Conservation (phyloP, 2,113 vertebrate species). For the Lucifuga dentata region DNA sequence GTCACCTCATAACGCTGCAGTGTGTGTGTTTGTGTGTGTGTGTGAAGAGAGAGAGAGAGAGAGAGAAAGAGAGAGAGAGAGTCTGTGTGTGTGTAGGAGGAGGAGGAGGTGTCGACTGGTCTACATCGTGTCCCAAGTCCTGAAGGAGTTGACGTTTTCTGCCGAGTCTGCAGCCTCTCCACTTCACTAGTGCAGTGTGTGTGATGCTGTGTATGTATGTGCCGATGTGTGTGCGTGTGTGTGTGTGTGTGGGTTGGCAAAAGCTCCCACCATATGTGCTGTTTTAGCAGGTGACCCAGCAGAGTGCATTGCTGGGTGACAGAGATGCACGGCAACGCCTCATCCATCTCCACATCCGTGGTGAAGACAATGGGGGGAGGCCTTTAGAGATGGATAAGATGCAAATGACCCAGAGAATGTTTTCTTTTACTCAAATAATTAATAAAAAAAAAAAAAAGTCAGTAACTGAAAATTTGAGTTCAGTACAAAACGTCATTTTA, state of each 20-base stretch:
- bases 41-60: no score
- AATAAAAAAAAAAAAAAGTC: no score
- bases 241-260: slow-evolving; percentile 30
- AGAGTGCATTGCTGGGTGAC: slow-evolving; percentile 58
- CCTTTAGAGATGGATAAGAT: slow-evolving; percentile 34
- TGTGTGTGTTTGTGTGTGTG: slow-evolving; percentile 14
- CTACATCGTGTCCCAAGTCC: slow-evolving; percentile 60
- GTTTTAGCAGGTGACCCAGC: slow-evolving; percentile 64
- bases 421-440: slow-evolving; percentile 5
- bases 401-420: slow-evolving; percentile 20
- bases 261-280: slow-evolving; percentile 67
- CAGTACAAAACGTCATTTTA: neutral
- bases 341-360: slow-evolving; percentile 62
- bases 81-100: slow-evolving; percentile 41
- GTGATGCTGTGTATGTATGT: slow-evolving; percentile 25
- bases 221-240: slow-evolving; percentile 22
- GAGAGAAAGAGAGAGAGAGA: slow-evolving; percentile 18
- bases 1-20: slow-evolving; percentile 76
- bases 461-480: no score
- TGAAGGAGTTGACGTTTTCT: slow-evolving; percentile 36
- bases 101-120: slow-evolving; percentile 53
- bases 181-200: slow-evolving; percentile 4
- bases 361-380: neutral
- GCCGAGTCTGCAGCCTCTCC: slow-evolving; percentile 56
- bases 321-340: slow-evolving; percentile 53